phyloP scores from a whole-genome alignment of 53 echinoderm and acorn worm genomes.

The Arbacia lixula region DNA sequence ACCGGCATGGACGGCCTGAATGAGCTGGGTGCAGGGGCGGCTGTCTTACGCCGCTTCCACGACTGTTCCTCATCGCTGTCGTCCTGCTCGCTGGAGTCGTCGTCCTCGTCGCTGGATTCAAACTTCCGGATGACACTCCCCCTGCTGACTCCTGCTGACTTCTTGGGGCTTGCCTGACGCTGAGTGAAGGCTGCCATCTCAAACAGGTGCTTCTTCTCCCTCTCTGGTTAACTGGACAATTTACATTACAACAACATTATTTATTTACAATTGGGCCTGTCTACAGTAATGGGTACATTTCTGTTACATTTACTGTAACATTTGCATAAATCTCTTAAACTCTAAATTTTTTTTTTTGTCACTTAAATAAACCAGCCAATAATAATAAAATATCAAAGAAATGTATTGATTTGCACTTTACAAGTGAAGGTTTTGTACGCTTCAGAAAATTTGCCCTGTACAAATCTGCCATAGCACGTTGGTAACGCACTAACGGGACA shows the following conservation, averaged over 20 bases:
- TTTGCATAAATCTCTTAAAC: too few relatives aligned
- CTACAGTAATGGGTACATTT: not conserved
- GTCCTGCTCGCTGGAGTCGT: constrained; percentile 22
- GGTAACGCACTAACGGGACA: too few relatives aligned
- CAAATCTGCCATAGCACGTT: too few relatives aligned
- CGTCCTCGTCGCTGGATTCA: constrained; percentile 42
- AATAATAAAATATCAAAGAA: too few relatives aligned
- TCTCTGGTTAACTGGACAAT: too few relatives aligned
- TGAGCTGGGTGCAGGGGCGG: not conserved
- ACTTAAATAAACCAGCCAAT: too few relatives aligned
- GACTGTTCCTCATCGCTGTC: constrained; percentile 74
- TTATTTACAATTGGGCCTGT: not conserved
- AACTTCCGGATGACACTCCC: constrained; percentile 26
- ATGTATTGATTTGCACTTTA: too few relatives aligned
- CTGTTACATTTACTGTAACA: too few relatives aligned
- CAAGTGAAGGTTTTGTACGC: too few relatives aligned
- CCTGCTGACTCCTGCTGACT: not conserved
- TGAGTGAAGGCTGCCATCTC: constrained; percentile 49
- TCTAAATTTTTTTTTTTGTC: too few relatives aligned
- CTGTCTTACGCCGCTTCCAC: constrained; percentile 76
- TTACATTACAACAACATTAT: not conserved
- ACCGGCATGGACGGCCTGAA: not conserved
- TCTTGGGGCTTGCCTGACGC: constrained; percentile 42
- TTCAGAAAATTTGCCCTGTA: too few relatives aligned
- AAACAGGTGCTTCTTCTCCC: too few relatives aligned